Conservation (phyloP, 2,888 invertebrate species). For the Lymantria monacha region DNA sequence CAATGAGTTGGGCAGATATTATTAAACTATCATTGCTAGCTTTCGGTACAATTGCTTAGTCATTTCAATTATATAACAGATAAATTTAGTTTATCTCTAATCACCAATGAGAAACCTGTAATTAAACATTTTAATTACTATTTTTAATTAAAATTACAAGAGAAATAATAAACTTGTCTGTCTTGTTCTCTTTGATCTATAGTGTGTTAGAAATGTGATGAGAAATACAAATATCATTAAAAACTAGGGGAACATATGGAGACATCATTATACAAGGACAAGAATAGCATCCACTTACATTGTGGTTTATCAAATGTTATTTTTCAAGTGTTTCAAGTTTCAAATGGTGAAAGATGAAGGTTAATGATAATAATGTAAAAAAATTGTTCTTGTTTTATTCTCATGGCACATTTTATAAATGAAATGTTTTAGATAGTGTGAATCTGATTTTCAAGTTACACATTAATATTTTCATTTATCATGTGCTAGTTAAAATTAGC, state of each 20-base stretch:
- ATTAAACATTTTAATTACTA: constrained; percentile 15
- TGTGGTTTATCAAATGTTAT: constrained; percentile 37
- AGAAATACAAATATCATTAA: constrained; percentile 6
- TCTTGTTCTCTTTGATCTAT: background rate
- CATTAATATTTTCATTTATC: too few species aligned
- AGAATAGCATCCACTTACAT: constrained; percentile 36
- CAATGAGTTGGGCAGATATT: too few species aligned
- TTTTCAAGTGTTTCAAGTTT: constrained; percentile 27
- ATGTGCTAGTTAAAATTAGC: too few species aligned
- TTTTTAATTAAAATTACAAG: constrained; percentile 6
- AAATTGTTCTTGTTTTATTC: background rate
- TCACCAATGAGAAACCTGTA: constrained; percentile 4
- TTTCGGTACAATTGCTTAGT: background rate
- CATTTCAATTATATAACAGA: background rate
- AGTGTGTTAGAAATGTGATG: background rate
- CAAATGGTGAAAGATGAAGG: constrained; percentile 17
- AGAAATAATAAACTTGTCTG: background rate
- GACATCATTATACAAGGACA: constrained; percentile 16
- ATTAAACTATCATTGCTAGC: background rate
- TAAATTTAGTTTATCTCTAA: background rate
- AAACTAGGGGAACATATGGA: constrained; percentile 19
- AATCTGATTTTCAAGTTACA: too few species aligned
- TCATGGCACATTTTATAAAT: background rate
- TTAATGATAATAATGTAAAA: background rate
- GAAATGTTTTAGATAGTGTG: background rate